phyloP scores from a whole-genome alignment of 2,797 vertebrate species.

The Squalus acanthias region DNA sequence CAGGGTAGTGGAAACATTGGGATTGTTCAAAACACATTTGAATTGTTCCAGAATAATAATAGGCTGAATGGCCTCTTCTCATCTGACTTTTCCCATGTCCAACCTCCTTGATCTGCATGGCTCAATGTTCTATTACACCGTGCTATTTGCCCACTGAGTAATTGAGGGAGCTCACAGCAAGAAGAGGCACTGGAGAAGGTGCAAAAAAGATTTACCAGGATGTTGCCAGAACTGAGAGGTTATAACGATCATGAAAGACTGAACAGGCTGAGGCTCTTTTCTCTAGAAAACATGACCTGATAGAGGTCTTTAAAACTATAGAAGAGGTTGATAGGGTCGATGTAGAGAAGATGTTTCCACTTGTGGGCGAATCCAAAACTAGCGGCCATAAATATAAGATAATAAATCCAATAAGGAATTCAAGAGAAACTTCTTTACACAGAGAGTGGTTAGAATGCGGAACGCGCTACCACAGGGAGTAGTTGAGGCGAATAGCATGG shows the following conservation, averaged over 20 bases:
- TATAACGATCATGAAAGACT: neutral
- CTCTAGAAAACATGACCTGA: no score
- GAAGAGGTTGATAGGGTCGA: neutral
- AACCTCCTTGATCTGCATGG: neutral
- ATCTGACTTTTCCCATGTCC: neutral
- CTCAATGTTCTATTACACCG: neutral
- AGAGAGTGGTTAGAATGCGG: neutral
- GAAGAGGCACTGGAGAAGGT: no score
- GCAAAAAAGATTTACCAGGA: neutral
- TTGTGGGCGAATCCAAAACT: neutral
- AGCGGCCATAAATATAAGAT: neutral
- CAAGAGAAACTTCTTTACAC: no score
- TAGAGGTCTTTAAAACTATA: neutral
- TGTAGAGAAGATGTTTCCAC: neutral
- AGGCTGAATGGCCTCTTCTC: no score
- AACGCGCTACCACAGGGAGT: no score
- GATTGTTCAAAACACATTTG: neutral
- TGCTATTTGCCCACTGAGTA: neutral
- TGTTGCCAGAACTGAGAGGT: neutral
- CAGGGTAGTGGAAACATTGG: neutral
- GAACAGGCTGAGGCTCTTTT: neutral
- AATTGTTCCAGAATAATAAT: neutral
- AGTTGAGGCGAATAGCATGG: no score
- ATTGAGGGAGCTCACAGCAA: neutral
- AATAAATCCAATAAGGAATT: no score